A percentile compares a stretch with the other conserved stretches of the same genome.
phyloP scores from a whole-genome alignment of 2,113 vertebrate species.

The Sinocyclocheilus maitianheensis region DNA sequence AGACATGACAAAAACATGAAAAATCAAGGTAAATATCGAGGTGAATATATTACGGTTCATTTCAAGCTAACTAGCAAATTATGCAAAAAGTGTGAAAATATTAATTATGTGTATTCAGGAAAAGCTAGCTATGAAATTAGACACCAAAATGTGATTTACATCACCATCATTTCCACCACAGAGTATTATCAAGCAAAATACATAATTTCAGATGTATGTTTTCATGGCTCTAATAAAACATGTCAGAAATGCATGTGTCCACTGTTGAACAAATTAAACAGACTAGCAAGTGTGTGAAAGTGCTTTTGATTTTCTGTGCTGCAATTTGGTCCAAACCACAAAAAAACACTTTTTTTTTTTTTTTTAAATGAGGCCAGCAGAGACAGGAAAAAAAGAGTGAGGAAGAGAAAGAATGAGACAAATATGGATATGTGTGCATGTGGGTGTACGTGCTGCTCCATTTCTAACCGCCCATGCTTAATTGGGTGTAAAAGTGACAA shows the following conservation, averaged over 20 bases:
- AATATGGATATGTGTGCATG: background rate
- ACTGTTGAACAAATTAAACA: background rate
- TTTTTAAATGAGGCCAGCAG: too few species aligned
- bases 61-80: background rate
- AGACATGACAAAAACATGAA: background rate
- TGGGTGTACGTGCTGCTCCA: slow-evolving; percentile 25
- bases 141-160: background rate
- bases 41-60: background rate
- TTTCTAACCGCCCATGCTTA: slow-evolving; percentile 28
- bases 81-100: background rate
- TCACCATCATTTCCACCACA: background rate
- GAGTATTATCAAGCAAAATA: background rate
- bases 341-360: background rate
- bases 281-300: background rate
- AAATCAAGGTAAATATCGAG: background rate
- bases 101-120: background rate
- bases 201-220: background rate
- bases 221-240: too few species aligned
- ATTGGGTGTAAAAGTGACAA: slow-evolving; percentile 40
- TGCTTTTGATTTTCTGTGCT: background rate
- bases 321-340: background rate
- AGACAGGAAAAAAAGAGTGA: background rate
- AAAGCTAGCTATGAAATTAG: background rate
- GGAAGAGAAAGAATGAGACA: background rate
- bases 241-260: too few species aligned